These are phyloP conservation scores for Watersipora subatra DNA, from an alignment of 1,140 invertebrate species.

Conservation along the genomic window DNA sequence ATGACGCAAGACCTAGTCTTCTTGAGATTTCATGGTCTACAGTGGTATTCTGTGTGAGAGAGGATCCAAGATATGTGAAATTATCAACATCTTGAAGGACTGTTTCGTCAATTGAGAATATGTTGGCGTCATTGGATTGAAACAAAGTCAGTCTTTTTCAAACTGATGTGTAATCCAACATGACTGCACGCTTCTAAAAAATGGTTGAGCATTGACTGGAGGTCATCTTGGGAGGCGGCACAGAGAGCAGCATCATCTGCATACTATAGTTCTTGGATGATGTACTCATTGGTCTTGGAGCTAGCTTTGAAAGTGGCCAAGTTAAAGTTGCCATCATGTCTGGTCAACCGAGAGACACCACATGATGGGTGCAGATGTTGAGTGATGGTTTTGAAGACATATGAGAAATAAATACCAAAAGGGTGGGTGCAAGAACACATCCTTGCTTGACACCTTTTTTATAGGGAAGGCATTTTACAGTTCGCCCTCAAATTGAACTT, in stretches of 20 bases:
- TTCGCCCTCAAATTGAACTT: background rate
- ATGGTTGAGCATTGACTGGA: background rate
- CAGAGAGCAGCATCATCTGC: background rate
- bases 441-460: constrained; percentile 3
- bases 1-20: too few relatives aligned
- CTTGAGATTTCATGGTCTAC: too few relatives aligned
- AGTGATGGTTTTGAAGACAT: background rate
- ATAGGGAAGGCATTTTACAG: too few relatives aligned
- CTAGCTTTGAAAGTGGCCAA: constrained; percentile 4
- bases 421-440: constrained; percentile 9
- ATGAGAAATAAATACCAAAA: constrained; percentile 9
- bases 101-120: background rate
- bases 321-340: constrained; percentile 9
- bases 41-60: background rate
- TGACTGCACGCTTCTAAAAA: too few relatives aligned
- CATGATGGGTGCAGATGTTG: too few relatives aligned
- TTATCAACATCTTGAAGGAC: background rate
- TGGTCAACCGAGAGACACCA: too few relatives aligned
- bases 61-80: constrained; percentile 1
- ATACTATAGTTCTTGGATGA: too few relatives aligned
- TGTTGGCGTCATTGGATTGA: too few relatives aligned
- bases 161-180: too few relatives aligned
- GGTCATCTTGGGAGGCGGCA: background rate
- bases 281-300: background rate
- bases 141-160: too few relatives aligned